Evolutionary conservation across 2,113 vertebrate genomes (phyloP).

Genomic region (Butorides virescens): DNA sequence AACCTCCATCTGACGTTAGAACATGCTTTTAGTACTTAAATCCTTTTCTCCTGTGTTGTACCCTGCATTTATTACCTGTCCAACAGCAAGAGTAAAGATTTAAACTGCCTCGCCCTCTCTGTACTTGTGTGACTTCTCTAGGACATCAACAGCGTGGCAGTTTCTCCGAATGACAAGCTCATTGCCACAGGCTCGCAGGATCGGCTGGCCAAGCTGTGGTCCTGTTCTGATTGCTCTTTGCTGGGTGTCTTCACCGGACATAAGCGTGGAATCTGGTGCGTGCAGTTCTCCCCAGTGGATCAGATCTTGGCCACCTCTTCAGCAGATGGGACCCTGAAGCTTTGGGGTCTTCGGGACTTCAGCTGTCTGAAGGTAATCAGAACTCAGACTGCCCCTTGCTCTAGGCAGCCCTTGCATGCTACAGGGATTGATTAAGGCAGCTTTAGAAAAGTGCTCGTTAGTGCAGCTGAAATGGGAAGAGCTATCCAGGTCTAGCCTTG

Average conservation of each 20-base stretch:
- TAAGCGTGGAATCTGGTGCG: slow-evolving; percentile 89
- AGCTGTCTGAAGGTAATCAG: slow-evolving; percentile 90
- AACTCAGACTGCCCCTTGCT: background rate
- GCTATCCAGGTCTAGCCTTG: background rate
- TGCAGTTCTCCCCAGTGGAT: slow-evolving; percentile 93
- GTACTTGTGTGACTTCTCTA: slow-evolving; percentile 15
- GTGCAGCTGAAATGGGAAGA: background rate
- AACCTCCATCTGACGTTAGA: background rate
- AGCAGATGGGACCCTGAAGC: slow-evolving; percentile 87
- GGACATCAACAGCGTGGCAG: slow-evolving; percentile 91
- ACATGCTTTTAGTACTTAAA: too few relatives aligned
- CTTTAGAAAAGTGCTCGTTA: background rate
- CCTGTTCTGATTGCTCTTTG: slow-evolving; percentile 73
- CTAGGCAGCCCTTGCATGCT: background rate
- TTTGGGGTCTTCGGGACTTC: slow-evolving; percentile 92
- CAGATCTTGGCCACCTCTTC: slow-evolving; percentile 92
- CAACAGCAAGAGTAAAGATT: background rate
- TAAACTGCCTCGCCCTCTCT: background rate
- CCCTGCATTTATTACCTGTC: rapidly evolving
- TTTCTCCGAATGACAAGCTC: slow-evolving; percentile 95
- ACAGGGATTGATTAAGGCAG: background rate
- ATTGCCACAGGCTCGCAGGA: slow-evolving; percentile 94
- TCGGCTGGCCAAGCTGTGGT: slow-evolving; percentile 91
- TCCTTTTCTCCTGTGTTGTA: background rate
- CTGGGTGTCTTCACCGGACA: slow-evolving; percentile 90